phyloP scores from a whole-genome alignment of 2,113 vertebrate genomes.

The Tapirus terrestris region DNA sequence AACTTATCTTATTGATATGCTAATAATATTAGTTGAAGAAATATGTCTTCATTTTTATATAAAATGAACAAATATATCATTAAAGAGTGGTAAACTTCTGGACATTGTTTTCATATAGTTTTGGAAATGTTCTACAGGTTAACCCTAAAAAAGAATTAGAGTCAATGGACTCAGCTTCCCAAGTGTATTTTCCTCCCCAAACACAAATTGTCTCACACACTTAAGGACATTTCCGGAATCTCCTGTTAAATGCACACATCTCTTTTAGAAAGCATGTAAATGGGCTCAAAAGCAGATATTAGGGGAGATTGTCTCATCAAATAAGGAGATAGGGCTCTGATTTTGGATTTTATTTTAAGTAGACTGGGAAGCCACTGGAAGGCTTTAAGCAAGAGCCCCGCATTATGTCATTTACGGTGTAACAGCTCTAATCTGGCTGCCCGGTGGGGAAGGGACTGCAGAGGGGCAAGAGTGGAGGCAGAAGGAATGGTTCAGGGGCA shows the following conservation, averaged over 20 bases:
- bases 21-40: neutral
- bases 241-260: neutral
- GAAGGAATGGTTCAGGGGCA: neutral
- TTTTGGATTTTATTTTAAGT: neutral
- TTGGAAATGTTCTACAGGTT: neutral
- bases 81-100: neutral
- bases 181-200: neutral
- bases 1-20: neutral
- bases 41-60: neutral
- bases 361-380: neutral
- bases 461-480: neutral
- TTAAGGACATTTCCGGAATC: neutral
- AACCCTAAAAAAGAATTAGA: neutral
- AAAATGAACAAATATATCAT: neutral
- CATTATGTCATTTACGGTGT: fast-evolving
- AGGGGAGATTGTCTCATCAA: neutral
- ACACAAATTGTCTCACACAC: neutral
- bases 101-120: neutral
- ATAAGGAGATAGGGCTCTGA: neutral
- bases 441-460: neutral
- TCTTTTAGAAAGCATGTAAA: neutral
- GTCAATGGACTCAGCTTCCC: neutral
- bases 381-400: neutral
- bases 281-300: neutral
- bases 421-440: neutral